Evolutionary conservation across 2,888 invertebrate species (phyloP).

Genomic region (Microdon myrmicae): DNA sequence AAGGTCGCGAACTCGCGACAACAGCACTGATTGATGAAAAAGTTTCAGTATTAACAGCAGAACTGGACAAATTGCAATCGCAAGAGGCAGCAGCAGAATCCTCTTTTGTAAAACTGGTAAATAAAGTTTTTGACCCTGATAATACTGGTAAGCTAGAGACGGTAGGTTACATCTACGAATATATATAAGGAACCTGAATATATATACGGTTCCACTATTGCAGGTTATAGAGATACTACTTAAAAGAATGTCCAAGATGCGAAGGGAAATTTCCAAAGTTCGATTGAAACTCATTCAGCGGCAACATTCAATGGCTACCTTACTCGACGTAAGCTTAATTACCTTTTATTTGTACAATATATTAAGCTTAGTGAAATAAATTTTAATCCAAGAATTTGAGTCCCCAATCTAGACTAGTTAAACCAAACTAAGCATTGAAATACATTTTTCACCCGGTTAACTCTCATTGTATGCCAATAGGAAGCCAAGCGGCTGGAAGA

Average conservation of each 20-base stretch:
- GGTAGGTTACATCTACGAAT: slow-evolving; percentile 26
- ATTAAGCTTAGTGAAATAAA: no score
- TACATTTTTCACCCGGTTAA: no score
- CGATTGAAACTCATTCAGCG: slow-evolving; percentile 56
- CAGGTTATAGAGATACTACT: slow-evolving; percentile 52
- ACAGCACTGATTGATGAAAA: slow-evolving; percentile 24
- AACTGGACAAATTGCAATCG: slow-evolving; percentile 27
- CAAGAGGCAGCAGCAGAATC: not conserved
- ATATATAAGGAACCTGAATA: no score
- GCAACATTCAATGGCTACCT: slow-evolving; percentile 55
- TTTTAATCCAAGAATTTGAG: no score
- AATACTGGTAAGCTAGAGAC: slow-evolving; percentile 33
- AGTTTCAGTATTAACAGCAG: slow-evolving; percentile 3
- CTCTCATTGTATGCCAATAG: slow-evolving; percentile 50
- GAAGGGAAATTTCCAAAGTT: slow-evolving; percentile 57
- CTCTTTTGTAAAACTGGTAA: slow-evolving; percentile 9
- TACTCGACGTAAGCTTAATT: slow-evolving; percentile 54
- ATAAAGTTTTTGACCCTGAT: slow-evolving; percentile 13
- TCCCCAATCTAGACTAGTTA: no score
- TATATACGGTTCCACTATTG: slow-evolving; percentile 13
- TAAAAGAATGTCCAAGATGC: slow-evolving; percentile 52
- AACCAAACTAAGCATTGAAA: no score
- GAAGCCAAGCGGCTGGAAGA: slow-evolving; percentile 57
- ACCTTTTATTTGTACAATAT: no score
- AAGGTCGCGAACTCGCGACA: slow-evolving; percentile 18